Conservation (phyloP, 2,888 invertebrate species). For the Portevinia maculata region DNA sequence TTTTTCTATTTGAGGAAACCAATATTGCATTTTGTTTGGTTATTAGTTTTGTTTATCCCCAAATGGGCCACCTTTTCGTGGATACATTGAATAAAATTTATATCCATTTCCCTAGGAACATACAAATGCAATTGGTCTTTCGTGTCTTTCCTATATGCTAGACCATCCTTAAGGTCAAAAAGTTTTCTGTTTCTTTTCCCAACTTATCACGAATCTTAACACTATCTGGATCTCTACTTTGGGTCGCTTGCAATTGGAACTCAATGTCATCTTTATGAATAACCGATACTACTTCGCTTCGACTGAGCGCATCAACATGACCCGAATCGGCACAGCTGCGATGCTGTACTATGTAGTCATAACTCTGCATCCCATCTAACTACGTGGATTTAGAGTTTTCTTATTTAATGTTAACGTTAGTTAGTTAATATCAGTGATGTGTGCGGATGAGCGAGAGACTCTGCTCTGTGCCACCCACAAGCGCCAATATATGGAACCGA, state of each 20-base stretch:
- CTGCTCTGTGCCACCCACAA: too few species aligned
- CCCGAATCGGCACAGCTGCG: constrained; percentile 38
- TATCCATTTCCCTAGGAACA: constrained; percentile 62
- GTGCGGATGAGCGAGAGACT: too few species aligned
- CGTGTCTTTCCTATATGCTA: constrained; percentile 43
- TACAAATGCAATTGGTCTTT: constrained; percentile 43
- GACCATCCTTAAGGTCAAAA: constrained; percentile 46
- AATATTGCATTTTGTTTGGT: constrained; percentile 55
- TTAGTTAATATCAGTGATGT: constrained; percentile 77
- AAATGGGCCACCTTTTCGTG: constrained; percentile 63
- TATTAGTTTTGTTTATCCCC: constrained; percentile 39
- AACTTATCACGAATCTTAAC: constrained; percentile 35
- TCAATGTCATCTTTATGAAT: constrained; percentile 54
- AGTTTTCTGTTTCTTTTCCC: constrained; percentile 9
- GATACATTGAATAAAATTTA: constrained; percentile 42
- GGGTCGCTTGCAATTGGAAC: constrained; percentile 46
- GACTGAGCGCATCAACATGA: constrained; percentile 58
- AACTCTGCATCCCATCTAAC: constrained; percentile 62
- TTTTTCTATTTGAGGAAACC: constrained; percentile 53
- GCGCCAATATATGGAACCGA: too few species aligned
- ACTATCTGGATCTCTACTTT: constrained; percentile 42
- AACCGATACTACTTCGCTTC: constrained; percentile 32
- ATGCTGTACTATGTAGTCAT: constrained; percentile 49
- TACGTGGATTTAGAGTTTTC: constrained; percentile 74
- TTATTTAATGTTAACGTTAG: constrained; percentile 71